Evolutionary conservation across 1,140 invertebrate species (phyloP).

Genomic region (Drosophila pandora): DNA sequence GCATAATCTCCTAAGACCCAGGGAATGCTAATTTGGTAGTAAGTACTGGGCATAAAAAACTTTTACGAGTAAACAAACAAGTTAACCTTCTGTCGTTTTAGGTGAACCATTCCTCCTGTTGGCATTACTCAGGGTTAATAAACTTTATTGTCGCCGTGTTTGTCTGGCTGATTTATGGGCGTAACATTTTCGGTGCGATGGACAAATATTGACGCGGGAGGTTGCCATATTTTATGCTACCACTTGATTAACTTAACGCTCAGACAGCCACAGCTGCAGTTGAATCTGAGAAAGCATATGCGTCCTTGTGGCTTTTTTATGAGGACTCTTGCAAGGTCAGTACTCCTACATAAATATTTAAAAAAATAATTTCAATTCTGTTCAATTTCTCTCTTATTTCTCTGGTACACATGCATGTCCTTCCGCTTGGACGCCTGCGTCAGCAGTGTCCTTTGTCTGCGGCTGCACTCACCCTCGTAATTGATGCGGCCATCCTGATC

Average conservation of each 20-base stretch:
- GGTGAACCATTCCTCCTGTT: constrained; percentile 38
- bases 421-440: constrained; percentile 49
- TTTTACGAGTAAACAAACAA: constrained; percentile 63
- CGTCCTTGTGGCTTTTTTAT: not conserved
- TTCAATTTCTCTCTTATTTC: constrained; percentile 21
- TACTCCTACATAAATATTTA: not conserved
- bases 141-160: constrained; percentile 63
- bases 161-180: constrained; percentile 78
- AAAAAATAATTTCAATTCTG: not conserved
- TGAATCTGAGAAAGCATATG: not conserved
- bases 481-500: constrained; percentile 91
- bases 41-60: constrained; percentile 38
- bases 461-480: constrained; percentile 87
- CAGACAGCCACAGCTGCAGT: constrained; percentile 29
- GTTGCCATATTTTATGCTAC: constrained; percentile 57
- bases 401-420: constrained; percentile 30
- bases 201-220: constrained; percentile 69
- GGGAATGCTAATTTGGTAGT: constrained; percentile 4
- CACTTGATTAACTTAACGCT: constrained; percentile 65
- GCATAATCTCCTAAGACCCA: not conserved
- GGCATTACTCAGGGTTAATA: constrained; percentile 54
- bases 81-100: constrained; percentile 50
- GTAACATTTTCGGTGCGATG: constrained; percentile 36
- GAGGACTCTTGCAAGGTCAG: not conserved
- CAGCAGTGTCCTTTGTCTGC: constrained; percentile 51